Percentiles rank a stretch among this genome's conserved stretches.
Evolutionary conservation across 2,888 invertebrate species (phyloP).

Genomic region (Acanthosoma haemorrhoidale): DNA sequence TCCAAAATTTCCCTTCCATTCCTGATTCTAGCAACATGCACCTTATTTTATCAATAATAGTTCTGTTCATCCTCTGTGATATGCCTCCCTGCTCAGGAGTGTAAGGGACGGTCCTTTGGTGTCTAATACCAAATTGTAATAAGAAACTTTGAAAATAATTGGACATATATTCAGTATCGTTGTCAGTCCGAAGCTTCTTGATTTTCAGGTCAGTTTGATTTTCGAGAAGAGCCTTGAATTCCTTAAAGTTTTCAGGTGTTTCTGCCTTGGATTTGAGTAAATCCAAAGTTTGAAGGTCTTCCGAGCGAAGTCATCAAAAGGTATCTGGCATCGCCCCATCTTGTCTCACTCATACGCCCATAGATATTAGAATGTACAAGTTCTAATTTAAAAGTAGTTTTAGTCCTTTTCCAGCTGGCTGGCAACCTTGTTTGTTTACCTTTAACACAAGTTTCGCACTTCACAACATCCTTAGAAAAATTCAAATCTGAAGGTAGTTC

Average conservation of each 20-base stretch:
- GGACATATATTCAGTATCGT: no score
- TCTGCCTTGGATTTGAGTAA: conserved; percentile 45
- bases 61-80: no score
- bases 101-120: no score
- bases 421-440: conserved; percentile 27
- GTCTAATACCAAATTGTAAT: no score
- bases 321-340: conserved; percentile 36
- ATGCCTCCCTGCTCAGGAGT: no score
- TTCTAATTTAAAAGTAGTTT: conserved; percentile 32
- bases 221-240: conserved; percentile 42
- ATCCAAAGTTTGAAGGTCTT: conserved; percentile 41
- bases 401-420: conserved; percentile 11
- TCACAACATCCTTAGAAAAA: no score
- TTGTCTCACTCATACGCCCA: conserved; percentile 36
- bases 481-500: no score
- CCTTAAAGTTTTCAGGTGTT: conserved; percentile 40
- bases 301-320: conserved; percentile 34
- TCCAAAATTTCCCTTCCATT: no score
- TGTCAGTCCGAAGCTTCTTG: no score
- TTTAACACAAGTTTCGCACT: conserved; percentile 28
- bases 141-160: no score
- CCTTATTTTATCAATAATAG: no score
- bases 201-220: conserved; percentile 38
- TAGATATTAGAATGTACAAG: conserved; percentile 39
- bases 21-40: no score